Evolutionary conservation across 2,797 vertebrate genomes (phyloP).

Genomic region (Sitta carolinensis): DNA sequence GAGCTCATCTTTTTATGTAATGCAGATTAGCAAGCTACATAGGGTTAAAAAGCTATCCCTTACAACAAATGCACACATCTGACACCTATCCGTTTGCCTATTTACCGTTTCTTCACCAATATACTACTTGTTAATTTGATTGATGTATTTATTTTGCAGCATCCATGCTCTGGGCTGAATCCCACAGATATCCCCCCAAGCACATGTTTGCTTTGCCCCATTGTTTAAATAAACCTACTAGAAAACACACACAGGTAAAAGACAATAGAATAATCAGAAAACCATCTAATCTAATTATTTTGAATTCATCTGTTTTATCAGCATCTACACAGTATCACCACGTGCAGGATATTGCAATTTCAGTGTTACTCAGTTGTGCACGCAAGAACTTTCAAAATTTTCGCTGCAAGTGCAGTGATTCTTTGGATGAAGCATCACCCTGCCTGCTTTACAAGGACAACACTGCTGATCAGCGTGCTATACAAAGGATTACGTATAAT

Average conservation of each 20-base stretch:
- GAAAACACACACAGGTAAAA: not conserved
- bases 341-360: not conserved
- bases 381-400: not conserved
- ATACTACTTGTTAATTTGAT: not conserved
- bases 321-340: not conserved
- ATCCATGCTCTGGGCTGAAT: not conserved
- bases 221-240: conserved; percentile 1
- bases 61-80: not conserved
- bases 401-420: not conserved
- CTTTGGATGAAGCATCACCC: not conserved
- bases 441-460: not conserved
- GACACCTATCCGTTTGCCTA: not conserved
- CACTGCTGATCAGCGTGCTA: not conserved
- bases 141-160: not conserved
- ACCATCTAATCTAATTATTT: not conserved
- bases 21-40: rapidly evolving
- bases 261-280: not conserved
- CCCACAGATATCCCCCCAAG: not conserved
- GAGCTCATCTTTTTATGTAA: not conserved
- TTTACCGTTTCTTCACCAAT: not conserved
- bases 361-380: not conserved
- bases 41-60: not conserved
- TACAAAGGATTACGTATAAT: not conserved
- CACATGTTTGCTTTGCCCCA: not conserved
- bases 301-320: not conserved